Base-by-base conservation (phyloP, 1,140 invertebrate genomes). In the Scaptomyza hsui region DNA sequence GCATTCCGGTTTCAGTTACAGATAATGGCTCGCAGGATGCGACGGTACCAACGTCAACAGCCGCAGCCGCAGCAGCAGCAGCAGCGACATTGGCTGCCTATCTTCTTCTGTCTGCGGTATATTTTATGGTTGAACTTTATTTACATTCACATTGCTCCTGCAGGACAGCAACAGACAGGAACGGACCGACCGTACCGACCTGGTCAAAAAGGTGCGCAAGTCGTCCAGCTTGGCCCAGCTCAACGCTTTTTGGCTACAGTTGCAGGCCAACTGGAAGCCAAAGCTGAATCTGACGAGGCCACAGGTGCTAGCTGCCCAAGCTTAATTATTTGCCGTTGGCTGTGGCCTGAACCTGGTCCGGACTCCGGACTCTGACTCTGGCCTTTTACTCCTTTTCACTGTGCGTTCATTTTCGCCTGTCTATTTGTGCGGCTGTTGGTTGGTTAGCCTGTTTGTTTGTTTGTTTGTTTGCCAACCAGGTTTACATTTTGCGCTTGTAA, bases 271-370 rank as follows among this genome's bases (percentile, higher is more conserved):
- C 39, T 56, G 53, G 57, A 53, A 35, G 9, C 5, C 19, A 29
- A 32, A 19, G 21, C 63, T 2, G 39, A 41, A 29, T 29, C 42
- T 3, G 12, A 29, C 18, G 10, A 13, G 76, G 76, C 72, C 72
- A 85, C 80, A 85, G 81, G 80, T 85, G 80, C 79, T 56, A 59
- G 81, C 68, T 75, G 71, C 72, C 61, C 81, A 76, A 76, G 76
- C 76, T 86, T 86, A 85, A 85, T 85, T 85, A 85, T 85, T 86
- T 86, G 81, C 72, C 68, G 64, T 73, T 76, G 77, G 59, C 67
- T 72, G 67, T 59, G 47, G 56, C 62, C 26, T 61, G 60, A 45
- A 55, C 44, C 45, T 53, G 68, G 55, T 32, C 59, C 51, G 26
- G 53, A 60, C 32, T 37, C 32, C 6, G 24, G 26, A 3, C 41